phyloP scores from a whole-genome alignment of 2,797 vertebrate genomes.

The Salarias fasciatus region DNA sequence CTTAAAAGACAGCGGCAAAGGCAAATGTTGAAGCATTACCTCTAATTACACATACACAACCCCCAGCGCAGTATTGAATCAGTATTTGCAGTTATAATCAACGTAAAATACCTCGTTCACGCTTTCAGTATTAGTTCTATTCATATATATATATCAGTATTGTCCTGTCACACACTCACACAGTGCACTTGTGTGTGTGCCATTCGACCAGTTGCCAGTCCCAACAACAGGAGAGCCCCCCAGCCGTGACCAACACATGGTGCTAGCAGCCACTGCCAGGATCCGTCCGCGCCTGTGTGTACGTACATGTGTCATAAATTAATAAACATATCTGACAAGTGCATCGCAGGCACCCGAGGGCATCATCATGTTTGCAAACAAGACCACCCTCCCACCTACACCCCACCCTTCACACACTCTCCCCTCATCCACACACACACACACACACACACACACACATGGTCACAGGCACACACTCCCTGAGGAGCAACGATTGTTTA shows the following conservation, averaged over 20 bases:
- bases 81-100: too few species aligned
- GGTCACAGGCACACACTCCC: constrained; percentile 69
- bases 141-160: too few species aligned
- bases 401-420: constrained; percentile 18
- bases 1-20: too few species aligned
- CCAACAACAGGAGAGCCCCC: constrained; percentile 42
- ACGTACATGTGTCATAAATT: constrained; percentile 75
- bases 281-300: constrained; percentile 26
- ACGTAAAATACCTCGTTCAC: too few species aligned
- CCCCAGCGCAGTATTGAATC: too few species aligned
- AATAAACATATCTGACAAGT: constrained; percentile 99
- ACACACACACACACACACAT: constrained; percentile 29
- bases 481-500: constrained; percentile 95
- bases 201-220: constrained; percentile 79
- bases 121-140: too few species aligned
- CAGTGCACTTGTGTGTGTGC: constrained; percentile 3
- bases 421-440: constrained; percentile 31
- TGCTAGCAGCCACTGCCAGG: constrained; percentile 72
- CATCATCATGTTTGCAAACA: constrained; percentile 93
- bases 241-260: constrained; percentile 63
- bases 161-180: constrained; percentile 13
- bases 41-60: too few species aligned
- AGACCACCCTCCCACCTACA: constrained; percentile 4
- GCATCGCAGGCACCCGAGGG: constrained; percentile 88
- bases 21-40: too few species aligned